Base-by-base conservation (phyloP, 2,888 invertebrate genomes). In the Polyommatus iphigenia region DNA sequence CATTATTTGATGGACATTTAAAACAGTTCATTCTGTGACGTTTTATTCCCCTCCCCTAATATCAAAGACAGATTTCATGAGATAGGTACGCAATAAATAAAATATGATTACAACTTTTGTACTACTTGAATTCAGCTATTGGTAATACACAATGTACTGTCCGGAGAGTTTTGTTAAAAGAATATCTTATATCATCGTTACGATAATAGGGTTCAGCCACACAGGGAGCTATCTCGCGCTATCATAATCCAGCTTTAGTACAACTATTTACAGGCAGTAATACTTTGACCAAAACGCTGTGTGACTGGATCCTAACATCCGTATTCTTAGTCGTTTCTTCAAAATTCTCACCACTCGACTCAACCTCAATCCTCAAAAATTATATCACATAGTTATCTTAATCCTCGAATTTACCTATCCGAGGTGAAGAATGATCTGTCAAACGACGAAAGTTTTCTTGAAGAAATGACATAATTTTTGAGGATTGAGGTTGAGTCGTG, bases 81-180 rank as follows among this genome's bases (percentile, higher is more conserved):
- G 67, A 32, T 15, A 67, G 67, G 29, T 67, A 32, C 32, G 67
- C 67, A 32, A 67, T 67, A 67, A 67, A 29, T 29, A 15, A 67
- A 67, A 67, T 67, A 24, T 67, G 67, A 67, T 67, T 15, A 67
- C 67, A 67, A 67, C 29, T 67, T 67, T 29, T 67, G 67, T 67
- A 32, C 29, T 67, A 15, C 29, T 67, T 29, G 15, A 32, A 29
- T 67, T 32, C 67, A 18, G 29, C 15, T 67, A 67, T 67, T 67
- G 29, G 32, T 67, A 67, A 62, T 62, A 24, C 20, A 59, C 8
- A 20, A 62, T 62, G 20, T 62, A 62, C 62, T 62, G 62, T 62
- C 62, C 24, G 20, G 24, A 10, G 62, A 59, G 62, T 62, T 62
- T 62, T 10, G 62, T 62, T 62, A 20, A 62, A 4, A 20, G 8